Evolutionary conservation across 2,888 invertebrate genomes (phyloP).

Genomic region (Leptopilina drosophilae): DNA sequence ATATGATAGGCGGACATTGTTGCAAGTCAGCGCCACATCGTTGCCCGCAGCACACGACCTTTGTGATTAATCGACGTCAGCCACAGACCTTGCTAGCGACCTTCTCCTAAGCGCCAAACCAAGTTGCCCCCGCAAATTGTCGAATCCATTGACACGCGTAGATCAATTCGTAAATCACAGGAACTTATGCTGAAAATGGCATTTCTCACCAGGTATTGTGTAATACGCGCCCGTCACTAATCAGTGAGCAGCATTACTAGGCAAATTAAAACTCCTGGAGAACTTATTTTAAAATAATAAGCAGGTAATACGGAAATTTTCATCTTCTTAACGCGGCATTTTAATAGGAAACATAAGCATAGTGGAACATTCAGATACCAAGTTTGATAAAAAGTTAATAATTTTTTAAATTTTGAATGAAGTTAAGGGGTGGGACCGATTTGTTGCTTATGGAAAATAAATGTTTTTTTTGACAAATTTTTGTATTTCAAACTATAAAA

Average conservation of each 20-base stretch:
- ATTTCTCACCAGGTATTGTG: not conserved
- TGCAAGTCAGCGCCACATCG: slow-evolving; percentile 76
- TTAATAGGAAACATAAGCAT: too few relatives aligned
- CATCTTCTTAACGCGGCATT: too few relatives aligned
- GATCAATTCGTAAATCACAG: slow-evolving; percentile 42
- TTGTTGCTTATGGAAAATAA: too few relatives aligned
- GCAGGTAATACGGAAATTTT: too few relatives aligned
- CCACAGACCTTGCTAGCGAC: slow-evolving; percentile 69
- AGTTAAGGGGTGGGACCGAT: too few relatives aligned
- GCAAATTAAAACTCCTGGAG: not conserved
- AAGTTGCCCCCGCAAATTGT: slow-evolving; percentile 50
- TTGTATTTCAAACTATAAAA: too few relatives aligned
- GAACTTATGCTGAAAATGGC: slow-evolving; percentile 22
- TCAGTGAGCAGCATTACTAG: not conserved
- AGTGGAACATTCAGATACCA: too few relatives aligned
- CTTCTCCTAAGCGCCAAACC: slow-evolving; percentile 54
- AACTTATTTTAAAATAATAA: not conserved
- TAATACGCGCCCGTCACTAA: not conserved
- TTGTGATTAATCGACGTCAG: slow-evolving; percentile 76
- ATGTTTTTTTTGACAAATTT: too few relatives aligned
- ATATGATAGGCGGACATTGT: slow-evolving; percentile 73
- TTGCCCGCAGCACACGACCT: slow-evolving; percentile 71
- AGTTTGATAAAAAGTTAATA: too few relatives aligned
- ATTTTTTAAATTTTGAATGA: too few relatives aligned
- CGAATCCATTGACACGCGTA: slow-evolving; percentile 60